Evolutionary conservation across 2,888 invertebrate species (phyloP).

Genomic region (Drosophila demipolita): DNA sequence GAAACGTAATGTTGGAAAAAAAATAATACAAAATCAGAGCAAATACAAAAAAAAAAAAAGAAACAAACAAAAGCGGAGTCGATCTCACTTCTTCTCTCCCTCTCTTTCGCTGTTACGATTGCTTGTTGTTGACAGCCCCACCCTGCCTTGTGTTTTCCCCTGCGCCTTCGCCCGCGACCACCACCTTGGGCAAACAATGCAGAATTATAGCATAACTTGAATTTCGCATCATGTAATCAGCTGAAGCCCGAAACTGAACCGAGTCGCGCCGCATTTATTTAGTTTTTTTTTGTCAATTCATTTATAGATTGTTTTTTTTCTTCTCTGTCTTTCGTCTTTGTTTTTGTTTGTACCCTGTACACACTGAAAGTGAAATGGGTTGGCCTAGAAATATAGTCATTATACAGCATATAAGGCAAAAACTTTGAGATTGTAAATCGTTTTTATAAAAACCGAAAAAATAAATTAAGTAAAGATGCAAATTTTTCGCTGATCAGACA

Average conservation of each 20-base stretch:
- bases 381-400: too few species aligned
- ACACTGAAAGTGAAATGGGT: not conserved
- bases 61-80: conserved; percentile 24
- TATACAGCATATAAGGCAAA: too few species aligned
- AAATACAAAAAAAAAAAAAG: conserved; percentile 30
- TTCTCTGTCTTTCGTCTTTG: not conserved
- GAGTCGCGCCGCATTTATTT: conserved; percentile 46
- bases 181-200: conserved; percentile 57
- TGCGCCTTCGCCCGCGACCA: too few species aligned
- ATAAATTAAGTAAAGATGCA: too few species aligned
- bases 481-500: too few species aligned
- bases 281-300: conserved; percentile 72
- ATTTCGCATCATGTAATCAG: conserved; percentile 76
- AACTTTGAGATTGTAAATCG: too few species aligned
- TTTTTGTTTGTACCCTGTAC: conserved; percentile 26
- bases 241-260: conserved; percentile 26
- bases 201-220: conserved; percentile 79
- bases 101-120: not conserved
- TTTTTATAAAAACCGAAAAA: too few species aligned
- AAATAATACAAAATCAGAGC: conserved; percentile 40
- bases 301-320: conserved; percentile 61
- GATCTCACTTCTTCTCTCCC: conserved; percentile 1
- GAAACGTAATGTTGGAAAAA: conserved; percentile 55
- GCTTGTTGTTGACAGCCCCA: not conserved
- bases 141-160: not conserved